A percentile compares a stretch with the other conserved stretches of the same genome.
Evolutionary conservation across 2,888 invertebrate species (phyloP).

Genomic region (Axea sp.): DNA sequence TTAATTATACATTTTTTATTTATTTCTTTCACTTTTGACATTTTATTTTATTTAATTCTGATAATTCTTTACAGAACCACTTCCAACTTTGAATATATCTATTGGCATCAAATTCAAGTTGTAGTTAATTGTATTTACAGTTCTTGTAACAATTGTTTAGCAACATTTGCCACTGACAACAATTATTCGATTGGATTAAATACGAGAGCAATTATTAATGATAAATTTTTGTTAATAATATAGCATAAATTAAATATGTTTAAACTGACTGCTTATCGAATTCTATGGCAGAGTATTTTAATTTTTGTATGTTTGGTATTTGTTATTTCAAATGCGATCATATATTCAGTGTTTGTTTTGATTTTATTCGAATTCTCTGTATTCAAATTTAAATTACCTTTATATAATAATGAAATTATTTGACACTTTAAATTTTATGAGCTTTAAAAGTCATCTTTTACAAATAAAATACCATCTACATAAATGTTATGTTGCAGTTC

Average conservation of each 20-base stretch:
- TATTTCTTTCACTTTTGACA: too few species aligned
- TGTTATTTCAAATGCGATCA: too few species aligned
- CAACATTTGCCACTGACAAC: not conserved
- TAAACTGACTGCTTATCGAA: not conserved
- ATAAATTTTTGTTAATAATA: not conserved
- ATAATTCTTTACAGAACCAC: too few species aligned
- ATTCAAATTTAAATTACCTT: too few species aligned
- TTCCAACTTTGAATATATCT: too few species aligned
- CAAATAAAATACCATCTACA: slow-evolving; percentile 15
- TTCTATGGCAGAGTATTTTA: slow-evolving; percentile 8
- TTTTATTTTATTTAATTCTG: too few species aligned
- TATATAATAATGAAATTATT: too few species aligned
- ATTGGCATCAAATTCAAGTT: not conserved
- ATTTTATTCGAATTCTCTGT: too few species aligned
- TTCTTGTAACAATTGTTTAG: not conserved
- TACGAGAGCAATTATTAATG: not conserved
- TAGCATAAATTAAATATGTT: too few species aligned
- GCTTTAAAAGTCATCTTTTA: not conserved
- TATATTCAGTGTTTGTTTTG: too few species aligned
- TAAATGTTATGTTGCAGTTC: not conserved
- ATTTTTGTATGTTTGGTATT: not conserved
- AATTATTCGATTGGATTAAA: slow-evolving; percentile 9
- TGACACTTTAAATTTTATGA: too few species aligned
- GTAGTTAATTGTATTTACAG: not conserved
- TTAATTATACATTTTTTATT: too few species aligned